Evolutionary conservation across 2,888 invertebrate species (phyloP).

Genomic region (Pachliopta kotzebuea): DNA sequence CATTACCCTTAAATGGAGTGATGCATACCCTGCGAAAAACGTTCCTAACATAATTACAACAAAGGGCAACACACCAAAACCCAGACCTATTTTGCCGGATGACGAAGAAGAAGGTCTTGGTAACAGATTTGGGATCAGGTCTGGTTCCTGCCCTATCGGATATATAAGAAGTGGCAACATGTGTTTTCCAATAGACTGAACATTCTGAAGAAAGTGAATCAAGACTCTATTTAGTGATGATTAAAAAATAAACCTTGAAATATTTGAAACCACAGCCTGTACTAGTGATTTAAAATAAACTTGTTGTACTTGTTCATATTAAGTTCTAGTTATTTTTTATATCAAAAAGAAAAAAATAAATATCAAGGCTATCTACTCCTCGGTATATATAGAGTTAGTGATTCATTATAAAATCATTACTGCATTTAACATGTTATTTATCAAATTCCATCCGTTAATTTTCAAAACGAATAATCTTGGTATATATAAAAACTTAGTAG

Average conservation of each 20-base stretch:
- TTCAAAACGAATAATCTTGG: too few relatives aligned
- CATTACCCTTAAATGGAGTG: constrained; percentile 17
- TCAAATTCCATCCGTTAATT: too few relatives aligned
- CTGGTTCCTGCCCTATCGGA: constrained; percentile 7
- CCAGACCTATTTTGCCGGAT: constrained; percentile 19
- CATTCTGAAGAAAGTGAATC: background rate
- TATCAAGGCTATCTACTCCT: too few relatives aligned
- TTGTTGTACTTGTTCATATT: background rate
- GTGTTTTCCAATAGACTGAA: constrained; percentile 9
- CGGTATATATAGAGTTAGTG: background rate
- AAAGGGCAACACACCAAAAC: background rate
- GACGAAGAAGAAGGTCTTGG: constrained; percentile 13
- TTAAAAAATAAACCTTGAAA: background rate
- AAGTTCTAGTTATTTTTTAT: background rate
- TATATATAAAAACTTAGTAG: too few relatives aligned
- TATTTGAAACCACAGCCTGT: background rate
- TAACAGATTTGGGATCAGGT: constrained; percentile 20
- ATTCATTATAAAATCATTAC: background rate
- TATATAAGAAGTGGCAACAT: constrained; percentile 3
- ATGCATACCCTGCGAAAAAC: constrained; percentile 6
- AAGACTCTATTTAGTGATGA: background rate
- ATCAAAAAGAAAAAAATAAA: background rate
- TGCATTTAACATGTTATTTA: too few relatives aligned
- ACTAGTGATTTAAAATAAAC: background rate
- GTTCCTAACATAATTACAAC: background rate